These are phyloP conservation scores for Mantis religiosa DNA, from an alignment of 2,888 invertebrate genomes.

Conservation along the genomic window DNA sequence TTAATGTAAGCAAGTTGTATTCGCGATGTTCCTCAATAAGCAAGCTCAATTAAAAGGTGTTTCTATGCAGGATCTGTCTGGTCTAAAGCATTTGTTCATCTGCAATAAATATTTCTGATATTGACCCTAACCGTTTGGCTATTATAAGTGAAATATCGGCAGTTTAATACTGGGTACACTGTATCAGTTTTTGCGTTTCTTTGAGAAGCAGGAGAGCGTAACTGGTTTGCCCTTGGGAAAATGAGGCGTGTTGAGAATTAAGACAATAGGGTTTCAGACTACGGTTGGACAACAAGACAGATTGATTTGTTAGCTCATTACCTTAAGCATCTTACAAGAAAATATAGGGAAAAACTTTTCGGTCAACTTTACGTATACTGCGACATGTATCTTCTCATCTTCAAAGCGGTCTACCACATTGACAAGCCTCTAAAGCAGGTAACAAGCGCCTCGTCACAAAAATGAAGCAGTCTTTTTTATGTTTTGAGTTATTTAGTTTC, in stretches of 20 bases:
- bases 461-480: background rate
- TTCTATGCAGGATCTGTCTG: too few relatives aligned
- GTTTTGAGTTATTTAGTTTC: conserved; percentile 4
- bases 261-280: background rate
- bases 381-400: background rate
- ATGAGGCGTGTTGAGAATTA: background rate
- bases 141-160: too few relatives aligned
- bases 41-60: too few relatives aligned
- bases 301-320: conserved; percentile 13
- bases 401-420: background rate
- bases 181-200: background rate
- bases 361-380: background rate
- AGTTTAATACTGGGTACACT: too few relatives aligned
- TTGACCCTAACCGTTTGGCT: too few relatives aligned
- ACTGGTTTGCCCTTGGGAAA: background rate
- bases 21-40: too few relatives aligned
- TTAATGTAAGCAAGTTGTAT: too few relatives aligned
- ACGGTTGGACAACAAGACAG: background rate
- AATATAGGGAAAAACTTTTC: background rate
- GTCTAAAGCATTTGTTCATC: too few relatives aligned
- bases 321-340: background rate
- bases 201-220: background rate
- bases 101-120: too few relatives aligned
- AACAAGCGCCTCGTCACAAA: background rate
- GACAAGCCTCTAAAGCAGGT: background rate